Percentiles rank a stretch among this genome's conserved stretches.
phyloP scores from a whole-genome alignment of 1,140 invertebrate species.

The Macrobrachium rosenbergii region DNA sequence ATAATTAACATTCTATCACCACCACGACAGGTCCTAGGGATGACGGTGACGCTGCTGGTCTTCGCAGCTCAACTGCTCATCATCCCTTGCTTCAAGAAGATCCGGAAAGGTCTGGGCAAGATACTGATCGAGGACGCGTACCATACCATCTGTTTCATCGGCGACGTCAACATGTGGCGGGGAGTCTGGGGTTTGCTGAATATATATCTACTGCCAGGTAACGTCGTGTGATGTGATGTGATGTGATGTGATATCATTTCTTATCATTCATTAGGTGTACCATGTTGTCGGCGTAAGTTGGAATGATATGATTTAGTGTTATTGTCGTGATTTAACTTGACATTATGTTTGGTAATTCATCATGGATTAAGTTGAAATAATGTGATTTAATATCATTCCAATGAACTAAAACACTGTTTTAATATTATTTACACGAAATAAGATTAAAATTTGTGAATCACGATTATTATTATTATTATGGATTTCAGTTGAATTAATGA shows the following conservation, averaged over 20 bases:
- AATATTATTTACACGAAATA: too few species aligned
- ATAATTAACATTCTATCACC: not conserved
- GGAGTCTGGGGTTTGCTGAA: slow-evolving; percentile 49
- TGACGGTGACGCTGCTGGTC: slow-evolving; percentile 47
- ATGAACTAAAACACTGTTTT: too few species aligned
- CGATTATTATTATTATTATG: too few species aligned
- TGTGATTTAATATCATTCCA: too few species aligned
- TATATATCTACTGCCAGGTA: slow-evolving; percentile 51
- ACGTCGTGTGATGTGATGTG: not conserved
- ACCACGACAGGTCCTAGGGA: slow-evolving; percentile 33
- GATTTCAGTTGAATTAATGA: too few species aligned
- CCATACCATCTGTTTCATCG: slow-evolving; percentile 55
- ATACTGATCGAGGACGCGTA: slow-evolving; percentile 45
- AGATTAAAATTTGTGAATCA: too few species aligned
- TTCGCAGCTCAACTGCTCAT: slow-evolving; percentile 49
- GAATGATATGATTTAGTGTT: too few species aligned
- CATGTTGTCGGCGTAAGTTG: not conserved
- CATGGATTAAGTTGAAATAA: too few species aligned
- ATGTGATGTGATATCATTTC: too few species aligned
- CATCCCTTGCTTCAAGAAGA: slow-evolving; percentile 33
- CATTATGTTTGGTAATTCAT: too few species aligned
- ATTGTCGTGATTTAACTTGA: too few species aligned
- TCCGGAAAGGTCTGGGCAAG: slow-evolving; percentile 37
- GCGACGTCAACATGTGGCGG: slow-evolving; percentile 48
- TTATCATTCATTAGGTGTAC: too few species aligned